Base-by-base conservation (phyloP, 2,888 invertebrate genomes). In the Serripes groenlandicus region DNA sequence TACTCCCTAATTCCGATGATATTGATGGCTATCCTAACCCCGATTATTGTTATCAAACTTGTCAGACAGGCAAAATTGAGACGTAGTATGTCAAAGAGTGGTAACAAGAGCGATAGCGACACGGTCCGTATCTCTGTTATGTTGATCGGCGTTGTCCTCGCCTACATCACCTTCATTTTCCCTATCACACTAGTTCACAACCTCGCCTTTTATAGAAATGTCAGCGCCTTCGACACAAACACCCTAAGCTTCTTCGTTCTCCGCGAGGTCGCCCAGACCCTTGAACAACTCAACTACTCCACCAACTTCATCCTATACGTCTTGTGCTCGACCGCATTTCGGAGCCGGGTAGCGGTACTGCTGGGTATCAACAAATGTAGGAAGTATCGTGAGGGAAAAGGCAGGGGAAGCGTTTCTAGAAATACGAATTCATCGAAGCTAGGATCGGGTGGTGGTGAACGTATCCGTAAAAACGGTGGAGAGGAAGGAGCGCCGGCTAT, bases 281-380 rank as follows among this genome's bases (percentile, higher is more conserved):
- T 90, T 30, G 90, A 92, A 42, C 90, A 89, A 60, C 34, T 90
- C 28, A 92, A 91, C 70, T 91, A 91, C 75, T 85, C 90, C 42
- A 83, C 88, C 54, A 92, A 92, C 76, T 91, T 92, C 78, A 78
- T 90, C 62, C 79, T 91, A 28, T 91, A 91, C 70, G 87, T 90
- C 2, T 58, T 90, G 30, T 86, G 89, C 58, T 88, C 89, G 26
- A 52, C 70, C 23, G 71, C 73, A 30, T 91, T 90, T 70, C n/a
- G 73, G 18, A 21, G 18, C 15, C 49, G 49, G 15, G 49, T 49
- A 49, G 18, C 21, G 1, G 49, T 49, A 15, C 49, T 49, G 2
- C 21, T 49, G 49, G 49, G 49, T 49, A 49, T 49, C 15, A 1
- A 49, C 7, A 1, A 21, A 49, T 49, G 49, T 21, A 49, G 49